Conservation (phyloP, 2,113 vertebrate species). For the Mormyrus lacerda region DNA sequence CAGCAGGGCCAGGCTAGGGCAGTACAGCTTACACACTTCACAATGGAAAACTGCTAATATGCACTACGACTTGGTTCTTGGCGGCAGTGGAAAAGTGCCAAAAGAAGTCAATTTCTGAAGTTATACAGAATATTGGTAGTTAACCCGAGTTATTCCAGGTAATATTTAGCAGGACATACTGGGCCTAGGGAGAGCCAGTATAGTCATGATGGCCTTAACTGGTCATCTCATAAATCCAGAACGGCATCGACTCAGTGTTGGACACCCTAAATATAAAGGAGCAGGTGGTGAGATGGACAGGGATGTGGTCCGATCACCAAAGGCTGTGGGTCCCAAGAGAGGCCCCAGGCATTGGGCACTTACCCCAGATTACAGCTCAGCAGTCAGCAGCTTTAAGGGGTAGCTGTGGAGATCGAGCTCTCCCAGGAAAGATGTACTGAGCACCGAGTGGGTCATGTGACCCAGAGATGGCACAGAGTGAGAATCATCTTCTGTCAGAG, state of each 20-base stretch:
- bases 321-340: not conserved
- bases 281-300: not conserved
- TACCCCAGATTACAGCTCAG: not conserved
- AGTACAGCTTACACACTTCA: not conserved
- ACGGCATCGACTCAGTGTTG: not conserved
- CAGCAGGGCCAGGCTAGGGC: not conserved
- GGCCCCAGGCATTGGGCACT: not conserved
- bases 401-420: not conserved
- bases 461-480: not conserved
- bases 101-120: not conserved
- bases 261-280: not conserved
- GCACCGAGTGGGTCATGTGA: not conserved
- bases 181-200: not conserved
- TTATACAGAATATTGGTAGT: not conserved
- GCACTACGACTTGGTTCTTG: not conserved
- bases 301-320: not conserved
- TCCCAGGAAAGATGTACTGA: not conserved
- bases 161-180: not conserved
- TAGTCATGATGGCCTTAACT: not conserved
- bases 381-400: not conserved
- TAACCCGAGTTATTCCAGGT: not conserved
- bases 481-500: not conserved
- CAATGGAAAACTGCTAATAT: not conserved
- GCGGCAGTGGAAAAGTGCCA: not conserved
- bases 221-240: not conserved